phyloP scores from a whole-genome alignment of 2,888 invertebrate species.

The Rhagium mordax region DNA sequence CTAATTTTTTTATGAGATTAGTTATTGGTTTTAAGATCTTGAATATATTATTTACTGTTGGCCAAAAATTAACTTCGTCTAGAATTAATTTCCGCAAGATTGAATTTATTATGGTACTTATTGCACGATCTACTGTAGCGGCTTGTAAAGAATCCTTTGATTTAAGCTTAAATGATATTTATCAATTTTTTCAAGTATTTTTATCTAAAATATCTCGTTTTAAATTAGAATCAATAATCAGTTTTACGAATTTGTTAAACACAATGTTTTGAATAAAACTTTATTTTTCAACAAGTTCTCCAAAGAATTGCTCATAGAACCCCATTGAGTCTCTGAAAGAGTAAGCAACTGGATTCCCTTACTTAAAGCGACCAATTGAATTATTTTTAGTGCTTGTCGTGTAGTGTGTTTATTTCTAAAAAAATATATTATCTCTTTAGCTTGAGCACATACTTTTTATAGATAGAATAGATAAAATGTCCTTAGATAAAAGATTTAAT shows the following conservation, averaged over 20 bases:
- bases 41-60: not conserved
- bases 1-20: not conserved
- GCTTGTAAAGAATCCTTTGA: conserved; percentile 1
- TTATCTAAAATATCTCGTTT: no score
- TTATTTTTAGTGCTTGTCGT: not conserved
- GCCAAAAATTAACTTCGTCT: not conserved
- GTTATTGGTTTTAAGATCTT: not conserved
- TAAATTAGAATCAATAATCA: no score
- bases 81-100: not conserved
- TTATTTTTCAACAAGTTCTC: no score
- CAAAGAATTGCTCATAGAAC: no score
- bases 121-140: not conserved
- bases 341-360: not conserved
- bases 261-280: no score
- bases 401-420: not conserved
- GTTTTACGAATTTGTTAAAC: no score
- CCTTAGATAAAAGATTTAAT: not conserved
- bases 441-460: not conserved
- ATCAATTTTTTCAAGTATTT: no score
- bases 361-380: not conserved
- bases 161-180: no score
- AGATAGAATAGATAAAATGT: not conserved
- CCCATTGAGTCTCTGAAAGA: not conserved
- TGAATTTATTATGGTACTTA: not conserved
- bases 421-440: not conserved